phyloP scores from a whole-genome alignment of 2,888 invertebrate genomes.

The Onchidella celtica region DNA sequence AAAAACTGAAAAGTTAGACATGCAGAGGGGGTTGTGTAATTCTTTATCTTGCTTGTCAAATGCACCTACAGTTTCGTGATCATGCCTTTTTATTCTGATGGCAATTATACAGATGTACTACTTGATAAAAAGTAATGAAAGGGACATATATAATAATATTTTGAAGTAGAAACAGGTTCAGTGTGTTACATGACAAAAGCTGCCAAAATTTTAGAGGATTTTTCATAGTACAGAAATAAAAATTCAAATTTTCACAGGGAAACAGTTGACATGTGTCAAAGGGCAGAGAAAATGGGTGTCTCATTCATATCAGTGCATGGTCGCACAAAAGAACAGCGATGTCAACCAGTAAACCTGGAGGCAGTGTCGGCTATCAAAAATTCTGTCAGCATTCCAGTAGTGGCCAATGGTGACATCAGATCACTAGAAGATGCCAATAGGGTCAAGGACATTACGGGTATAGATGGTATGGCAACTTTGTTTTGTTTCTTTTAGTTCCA shows the following conservation, averaged over 20 bases:
- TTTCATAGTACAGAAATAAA: too few relatives aligned
- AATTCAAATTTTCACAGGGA: constrained; percentile 75
- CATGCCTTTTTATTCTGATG: too few relatives aligned
- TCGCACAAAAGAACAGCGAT: constrained; percentile 90
- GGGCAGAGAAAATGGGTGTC: constrained; percentile 91
- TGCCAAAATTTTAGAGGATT: too few relatives aligned
- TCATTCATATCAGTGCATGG: constrained; percentile 95
- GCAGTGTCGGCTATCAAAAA: constrained; percentile 88
- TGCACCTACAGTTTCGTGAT: too few relatives aligned
- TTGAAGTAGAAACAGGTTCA: too few relatives aligned
- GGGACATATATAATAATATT: too few relatives aligned
- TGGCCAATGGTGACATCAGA: constrained; percentile 95
- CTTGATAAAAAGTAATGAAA: too few relatives aligned
- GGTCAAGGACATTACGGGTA: constrained; percentile 86
- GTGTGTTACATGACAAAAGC: too few relatives aligned
- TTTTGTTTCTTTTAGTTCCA: not conserved
- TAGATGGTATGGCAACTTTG: constrained; percentile 82
- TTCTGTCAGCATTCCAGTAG: constrained; percentile 88
- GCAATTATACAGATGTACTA: too few relatives aligned
- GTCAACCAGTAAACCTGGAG: constrained; percentile 85
- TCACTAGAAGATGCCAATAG: constrained; percentile 86
- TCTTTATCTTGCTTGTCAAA: too few relatives aligned
- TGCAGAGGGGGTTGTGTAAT: too few relatives aligned
- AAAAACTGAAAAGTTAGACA: too few relatives aligned
- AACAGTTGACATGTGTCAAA: constrained; percentile 90